phyloP scores from a whole-genome alignment of 2,888 invertebrate species.

The Amaurobius ferox region DNA sequence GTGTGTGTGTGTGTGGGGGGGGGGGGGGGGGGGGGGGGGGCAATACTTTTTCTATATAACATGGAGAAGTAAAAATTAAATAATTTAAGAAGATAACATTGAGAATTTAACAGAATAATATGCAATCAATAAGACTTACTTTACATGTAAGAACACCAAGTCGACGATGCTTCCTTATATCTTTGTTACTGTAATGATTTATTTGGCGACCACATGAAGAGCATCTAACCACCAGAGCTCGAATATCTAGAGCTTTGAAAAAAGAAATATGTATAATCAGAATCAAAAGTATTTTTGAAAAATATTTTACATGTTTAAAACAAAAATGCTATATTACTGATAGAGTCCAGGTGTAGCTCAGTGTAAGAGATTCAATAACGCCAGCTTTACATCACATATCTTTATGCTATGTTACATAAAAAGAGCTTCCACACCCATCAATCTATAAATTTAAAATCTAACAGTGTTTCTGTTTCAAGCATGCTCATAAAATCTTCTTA shows the following conservation, averaged over 20 bases:
- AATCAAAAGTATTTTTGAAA: too few relatives aligned
- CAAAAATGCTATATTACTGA: neutral
- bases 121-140: too few relatives aligned
- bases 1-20: too few relatives aligned
- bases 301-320: neutral
- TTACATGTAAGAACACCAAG: constrained; percentile 48
- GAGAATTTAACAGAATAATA: too few relatives aligned
- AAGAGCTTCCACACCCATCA: neutral
- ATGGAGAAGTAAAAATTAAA: too few relatives aligned
- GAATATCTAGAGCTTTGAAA: constrained; percentile 47
- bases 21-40: too few relatives aligned
- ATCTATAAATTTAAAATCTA: too few relatives aligned
- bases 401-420: neutral
- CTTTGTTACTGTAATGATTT: constrained; percentile 40
- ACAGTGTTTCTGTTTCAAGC: too few relatives aligned
- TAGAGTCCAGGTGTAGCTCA: too few relatives aligned
- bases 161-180: constrained; percentile 40
- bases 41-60: too few relatives aligned
- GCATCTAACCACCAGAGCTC: constrained; percentile 52
- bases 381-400: neutral
- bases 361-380: neutral
- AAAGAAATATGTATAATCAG: neutral
- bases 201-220: constrained; percentile 60
- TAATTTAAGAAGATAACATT: too few relatives aligned
- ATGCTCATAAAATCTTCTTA: too few relatives aligned